A percentile compares a stretch with the other conserved stretches of the same genome.
phyloP scores from a whole-genome alignment of 2,113 vertebrate genomes.

The Myotis davidii region DNA sequence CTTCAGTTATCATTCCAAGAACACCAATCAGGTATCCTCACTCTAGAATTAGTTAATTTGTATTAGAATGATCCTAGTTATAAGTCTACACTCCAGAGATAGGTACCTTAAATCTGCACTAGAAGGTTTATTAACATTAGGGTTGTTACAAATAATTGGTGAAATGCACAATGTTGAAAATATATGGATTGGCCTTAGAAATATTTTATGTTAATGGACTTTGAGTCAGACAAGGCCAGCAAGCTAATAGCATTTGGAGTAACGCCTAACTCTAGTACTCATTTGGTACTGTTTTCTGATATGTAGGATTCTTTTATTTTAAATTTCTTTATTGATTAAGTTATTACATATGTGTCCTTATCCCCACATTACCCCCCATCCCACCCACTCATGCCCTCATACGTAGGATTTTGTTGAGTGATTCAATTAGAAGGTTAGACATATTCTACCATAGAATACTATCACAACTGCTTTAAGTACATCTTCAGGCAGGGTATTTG shows the following conservation, averaged over 20 bases:
- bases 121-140: neutral
- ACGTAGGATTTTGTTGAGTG: neutral
- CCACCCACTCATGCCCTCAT: too few species aligned
- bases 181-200: neutral
- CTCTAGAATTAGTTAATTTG: neutral
- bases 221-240: neutral
- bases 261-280: neutral
- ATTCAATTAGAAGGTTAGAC: neutral
- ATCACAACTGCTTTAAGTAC: neutral
- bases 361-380: too few species aligned
- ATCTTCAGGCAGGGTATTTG: neutral
- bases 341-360: too few species aligned
- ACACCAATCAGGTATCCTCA: neutral
- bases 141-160: neutral
- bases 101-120: neutral
- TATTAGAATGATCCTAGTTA: slow-evolving; percentile 27
- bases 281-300: neutral
- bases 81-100: neutral
- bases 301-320: neutral
- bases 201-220: neutral
- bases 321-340: too few species aligned
- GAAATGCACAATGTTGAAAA: neutral
- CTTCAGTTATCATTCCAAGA: neutral
- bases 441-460: neutral
- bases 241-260: neutral